A percentile compares a stretch with the other conserved stretches of the same genome.
Conservation (phyloP, 2,113 vertebrate genomes). For the Amia ocellicauda region DNA sequence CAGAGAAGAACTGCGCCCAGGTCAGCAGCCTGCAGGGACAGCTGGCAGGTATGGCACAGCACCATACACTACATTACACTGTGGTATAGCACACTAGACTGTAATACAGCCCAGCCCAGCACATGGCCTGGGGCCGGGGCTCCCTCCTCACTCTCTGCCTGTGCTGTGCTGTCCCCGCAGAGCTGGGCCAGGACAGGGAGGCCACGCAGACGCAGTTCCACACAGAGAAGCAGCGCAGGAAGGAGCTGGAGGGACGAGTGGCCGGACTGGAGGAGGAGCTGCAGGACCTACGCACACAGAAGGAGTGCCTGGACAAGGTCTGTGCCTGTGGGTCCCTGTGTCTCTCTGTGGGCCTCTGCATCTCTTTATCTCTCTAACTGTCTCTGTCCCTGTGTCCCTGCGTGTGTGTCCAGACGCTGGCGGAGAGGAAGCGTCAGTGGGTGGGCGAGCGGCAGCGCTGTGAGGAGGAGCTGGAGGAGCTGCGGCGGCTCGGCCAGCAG, state of each 20-base stretch:
- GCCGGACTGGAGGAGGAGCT: constrained; percentile 78
- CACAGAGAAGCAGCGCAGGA: constrained; percentile 82
- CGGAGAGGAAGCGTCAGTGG: constrained; percentile 86
- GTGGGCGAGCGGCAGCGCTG: constrained; percentile 75
- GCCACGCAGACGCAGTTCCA: constrained; percentile 65
- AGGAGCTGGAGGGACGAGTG: constrained; percentile 74
- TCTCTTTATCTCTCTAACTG: no score
- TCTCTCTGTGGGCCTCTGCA: neutral
- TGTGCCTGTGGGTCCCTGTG: neutral
- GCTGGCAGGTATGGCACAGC: constrained; percentile 64
- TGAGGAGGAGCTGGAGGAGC: constrained; percentile 85
- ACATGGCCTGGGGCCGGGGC: no score
- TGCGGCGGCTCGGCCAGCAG: constrained; percentile 72
- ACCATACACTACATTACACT: neutral
- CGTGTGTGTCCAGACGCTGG: constrained; percentile 73
- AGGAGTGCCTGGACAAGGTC: constrained; percentile 71
- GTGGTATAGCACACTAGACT: no score
- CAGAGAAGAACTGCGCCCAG: constrained; percentile 54
- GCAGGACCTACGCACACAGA: constrained; percentile 75
- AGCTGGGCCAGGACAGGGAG: constrained; percentile 75
- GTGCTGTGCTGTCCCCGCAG: constrained; percentile 47
- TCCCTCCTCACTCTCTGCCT: neutral
- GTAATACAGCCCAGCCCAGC: no score
- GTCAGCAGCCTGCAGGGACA: constrained; percentile 66
- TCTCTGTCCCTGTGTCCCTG: neutral